Evolutionary conservation across 1,140 invertebrate genomes (phyloP).

Genomic region (Drosophila sucinea): DNA sequence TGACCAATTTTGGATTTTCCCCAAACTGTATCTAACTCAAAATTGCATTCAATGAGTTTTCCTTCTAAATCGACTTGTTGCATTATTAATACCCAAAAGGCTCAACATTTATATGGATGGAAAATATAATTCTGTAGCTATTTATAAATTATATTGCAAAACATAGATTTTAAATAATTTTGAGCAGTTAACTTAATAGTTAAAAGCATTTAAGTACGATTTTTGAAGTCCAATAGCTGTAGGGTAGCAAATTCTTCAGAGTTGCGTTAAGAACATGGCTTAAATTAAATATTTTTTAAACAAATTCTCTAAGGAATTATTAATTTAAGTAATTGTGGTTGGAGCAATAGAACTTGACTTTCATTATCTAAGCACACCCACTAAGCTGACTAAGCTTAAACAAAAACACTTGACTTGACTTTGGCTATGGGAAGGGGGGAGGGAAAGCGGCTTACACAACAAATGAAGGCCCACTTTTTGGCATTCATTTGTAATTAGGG

Average conservation of each 20-base stretch:
- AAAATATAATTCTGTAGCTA: no score
- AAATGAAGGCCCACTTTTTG: conserved; percentile 40
- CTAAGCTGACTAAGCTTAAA: conserved; percentile 36
- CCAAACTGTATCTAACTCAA: no score
- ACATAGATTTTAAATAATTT: no score
- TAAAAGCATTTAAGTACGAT: no score
- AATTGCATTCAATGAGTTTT: no score
- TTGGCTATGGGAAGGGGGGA: conserved; percentile 4
- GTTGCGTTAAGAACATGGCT: neutral
- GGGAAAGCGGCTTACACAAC: conserved; percentile 60
- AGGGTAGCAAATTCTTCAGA: neutral
- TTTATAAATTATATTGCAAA: no score
- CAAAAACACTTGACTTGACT: conserved; percentile 42
- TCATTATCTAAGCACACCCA: conserved; percentile 52
- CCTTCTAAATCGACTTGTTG: no score
- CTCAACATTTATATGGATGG: no score
- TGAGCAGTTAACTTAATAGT: no score
- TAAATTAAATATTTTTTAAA: neutral
- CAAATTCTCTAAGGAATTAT: conserved; percentile 25
- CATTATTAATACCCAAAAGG: no score
- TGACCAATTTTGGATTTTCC: no score
- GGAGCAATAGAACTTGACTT: conserved; percentile 25
- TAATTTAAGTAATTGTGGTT: conserved; percentile 10
- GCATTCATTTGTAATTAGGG: conserved; percentile 62
- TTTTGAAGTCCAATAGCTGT: neutral